Evolutionary conservation across 2,888 invertebrate genomes (phyloP).

Genomic region (Cremastinae sp.): DNA sequence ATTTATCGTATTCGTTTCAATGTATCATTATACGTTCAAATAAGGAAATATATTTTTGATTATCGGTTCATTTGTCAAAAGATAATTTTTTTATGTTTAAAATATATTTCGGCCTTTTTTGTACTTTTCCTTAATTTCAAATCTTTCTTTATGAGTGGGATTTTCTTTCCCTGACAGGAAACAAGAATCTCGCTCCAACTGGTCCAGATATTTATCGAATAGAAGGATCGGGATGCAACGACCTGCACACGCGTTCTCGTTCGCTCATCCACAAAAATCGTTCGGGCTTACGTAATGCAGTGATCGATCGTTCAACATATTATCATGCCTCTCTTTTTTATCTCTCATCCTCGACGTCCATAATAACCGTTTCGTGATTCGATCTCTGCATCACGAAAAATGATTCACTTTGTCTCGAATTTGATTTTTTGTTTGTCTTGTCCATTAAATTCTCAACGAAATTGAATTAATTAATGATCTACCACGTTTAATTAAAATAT

Average conservation of each 20-base stretch:
- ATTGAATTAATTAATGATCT: no score
- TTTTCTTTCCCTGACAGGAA: background rate
- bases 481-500: no score
- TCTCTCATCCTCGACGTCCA: conserved; percentile 51
- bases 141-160: background rate
- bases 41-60: no score
- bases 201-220: background rate
- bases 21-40: no score
- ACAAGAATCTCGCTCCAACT: background rate
- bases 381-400: background rate
- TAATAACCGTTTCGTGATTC: conserved; percentile 1
- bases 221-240: conserved; percentile 66
- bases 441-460: no score
- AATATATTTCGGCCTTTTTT: background rate
- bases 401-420: no score
- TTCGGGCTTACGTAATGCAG: conserved; percentile 69
- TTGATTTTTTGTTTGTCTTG: no score
- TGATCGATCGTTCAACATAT: conserved; percentile 72
- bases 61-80: no score
- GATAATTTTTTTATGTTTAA: background rate
- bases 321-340: conserved; percentile 68
- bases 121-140: background rate
- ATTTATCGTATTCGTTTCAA: no score
- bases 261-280: conserved; percentile 72
- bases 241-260: conserved; percentile 70